These are phyloP conservation scores for Sceliomorpha sp. DNA, from an alignment of 2,888 invertebrate genomes.

Conservation along the genomic window DNA sequence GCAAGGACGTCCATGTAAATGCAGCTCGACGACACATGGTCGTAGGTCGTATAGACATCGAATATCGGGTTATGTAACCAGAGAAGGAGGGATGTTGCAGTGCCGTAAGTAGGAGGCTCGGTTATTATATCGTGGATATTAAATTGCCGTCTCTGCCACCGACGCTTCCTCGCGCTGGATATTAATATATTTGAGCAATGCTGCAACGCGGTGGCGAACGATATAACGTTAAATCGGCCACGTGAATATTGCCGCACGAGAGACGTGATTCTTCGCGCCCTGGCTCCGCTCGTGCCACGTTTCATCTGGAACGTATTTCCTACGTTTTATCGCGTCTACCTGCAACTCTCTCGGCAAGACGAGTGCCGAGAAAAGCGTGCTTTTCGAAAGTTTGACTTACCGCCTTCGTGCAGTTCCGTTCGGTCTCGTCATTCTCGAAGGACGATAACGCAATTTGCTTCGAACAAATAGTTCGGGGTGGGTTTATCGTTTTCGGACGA, in stretches of 20 bases:
- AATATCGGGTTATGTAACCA: slow-evolving; percentile 1
- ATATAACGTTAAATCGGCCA: slow-evolving; percentile 51
- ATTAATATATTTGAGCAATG: slow-evolving; percentile 71
- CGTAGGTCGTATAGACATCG: too few relatives aligned
- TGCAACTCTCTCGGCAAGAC: too few relatives aligned
- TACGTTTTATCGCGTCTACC: slow-evolving; percentile 38
- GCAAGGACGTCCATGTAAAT: too few relatives aligned
- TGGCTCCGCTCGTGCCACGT: slow-evolving; percentile 33
- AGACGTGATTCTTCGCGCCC: slow-evolving; percentile 59
- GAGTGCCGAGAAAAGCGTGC: not conserved
- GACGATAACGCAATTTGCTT: too few relatives aligned
- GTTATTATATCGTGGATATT: slow-evolving; percentile 69
- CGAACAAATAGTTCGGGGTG: too few relatives aligned
- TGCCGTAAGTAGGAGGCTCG: slow-evolving; percentile 33
- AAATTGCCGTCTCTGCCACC: slow-evolving; percentile 65
- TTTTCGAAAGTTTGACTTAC: too few relatives aligned
- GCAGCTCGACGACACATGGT: too few relatives aligned
- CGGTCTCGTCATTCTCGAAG: too few relatives aligned
- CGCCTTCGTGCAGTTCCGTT: too few relatives aligned
- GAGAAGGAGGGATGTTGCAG: slow-evolving; percentile 6
- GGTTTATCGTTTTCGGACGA: not conserved
- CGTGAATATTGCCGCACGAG: slow-evolving; percentile 54
- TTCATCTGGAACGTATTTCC: slow-evolving; percentile 31
- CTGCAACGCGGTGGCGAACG: slow-evolving; percentile 63
- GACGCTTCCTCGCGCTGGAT: slow-evolving; percentile 63